Conservation (phyloP, 2,888 invertebrate genomes). For the Callosobruchus maculatus region DNA sequence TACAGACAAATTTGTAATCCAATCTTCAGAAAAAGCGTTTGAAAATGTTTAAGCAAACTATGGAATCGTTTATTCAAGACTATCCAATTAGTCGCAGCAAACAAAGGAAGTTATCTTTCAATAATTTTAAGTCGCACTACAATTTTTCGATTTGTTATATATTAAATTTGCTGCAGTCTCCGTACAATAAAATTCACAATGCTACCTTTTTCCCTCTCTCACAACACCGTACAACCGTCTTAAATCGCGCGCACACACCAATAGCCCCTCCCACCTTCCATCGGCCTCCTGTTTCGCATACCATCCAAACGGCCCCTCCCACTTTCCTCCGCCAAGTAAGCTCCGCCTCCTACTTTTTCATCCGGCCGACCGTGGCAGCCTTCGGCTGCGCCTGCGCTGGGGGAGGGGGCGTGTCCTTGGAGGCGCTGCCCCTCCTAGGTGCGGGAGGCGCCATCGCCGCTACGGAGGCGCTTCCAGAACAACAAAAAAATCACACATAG, state of each 20-base stretch:
- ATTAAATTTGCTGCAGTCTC: not conserved
- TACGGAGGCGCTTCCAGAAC: constrained; percentile 53
- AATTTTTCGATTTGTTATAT: no score
- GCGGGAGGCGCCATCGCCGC: constrained; percentile 56
- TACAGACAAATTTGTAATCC: no score
- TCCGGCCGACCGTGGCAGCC: not conserved
- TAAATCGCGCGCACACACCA: not conserved
- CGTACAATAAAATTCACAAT: not conserved
- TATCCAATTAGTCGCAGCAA: not conserved
- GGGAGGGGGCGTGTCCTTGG: constrained; percentile 46
- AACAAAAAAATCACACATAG: constrained; percentile 48
- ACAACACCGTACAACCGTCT: not conserved
- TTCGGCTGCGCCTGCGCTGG: constrained; percentile 13
- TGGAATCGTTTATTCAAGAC: no score
- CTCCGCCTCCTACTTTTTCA: not conserved
- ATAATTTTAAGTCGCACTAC: no score
- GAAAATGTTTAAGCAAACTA: no score
- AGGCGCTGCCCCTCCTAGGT: constrained; percentile 58
- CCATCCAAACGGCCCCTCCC: not conserved
- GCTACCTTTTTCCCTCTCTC: not conserved
- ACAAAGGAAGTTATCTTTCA: not conserved
- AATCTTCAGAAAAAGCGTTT: no score
- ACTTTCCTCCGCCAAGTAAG: not conserved
- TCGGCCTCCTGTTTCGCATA: not conserved
- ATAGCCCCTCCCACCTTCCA: not conserved